Evolutionary conservation across 1,140 invertebrate genomes (phyloP), one percentile per base, ranked within the genome.

Genomic region (Drosophila sucinea): DNA sequence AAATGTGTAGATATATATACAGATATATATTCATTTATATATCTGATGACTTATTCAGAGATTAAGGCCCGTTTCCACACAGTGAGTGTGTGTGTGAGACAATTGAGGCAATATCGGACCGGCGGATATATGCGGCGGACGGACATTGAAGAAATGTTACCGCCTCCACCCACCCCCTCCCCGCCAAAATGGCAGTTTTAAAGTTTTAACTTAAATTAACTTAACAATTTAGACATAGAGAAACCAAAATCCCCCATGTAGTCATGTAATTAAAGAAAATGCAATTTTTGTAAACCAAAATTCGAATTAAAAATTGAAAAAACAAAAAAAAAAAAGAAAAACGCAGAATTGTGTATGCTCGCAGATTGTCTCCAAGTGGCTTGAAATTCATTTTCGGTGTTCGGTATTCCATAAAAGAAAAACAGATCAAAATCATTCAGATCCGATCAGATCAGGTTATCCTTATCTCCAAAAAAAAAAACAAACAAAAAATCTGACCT

Each of bases 231-330:
- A 57, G 56, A 57, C 56, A 35, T 58, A 58, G 17, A 32, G 25
- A 51, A 51, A 51, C 44, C 44, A 51, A 51, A 51, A 51, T 51
- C 44, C 44, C 44, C 44, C 30, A 57, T 57, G 44, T 57, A 57
- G 56, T 33, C 56, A 35, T 58, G 33, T 33, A 58, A 33, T 58
- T 58, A 58, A 58, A 56, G 8, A 30, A 58, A 58, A 58, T 58
- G 56, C 56, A 58, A 58, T 58, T 58, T 58, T 58, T 58, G 56
- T 58, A 58, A 58, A 58, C 56, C 56, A 58, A 58, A 58, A 58
- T 58, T 58, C 56, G 32, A 27, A 33, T 29, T 29, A 38, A 61
- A 72, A 56, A 32, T 41, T 60, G 17, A 60, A 8, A 25, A 60
- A 6, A 10, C 25, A 60, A 56, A 44, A 32, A 17, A 25, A 6